phyloP scores from a whole-genome alignment of 2,888 invertebrate species.

The Hypsopygia costalis region DNA sequence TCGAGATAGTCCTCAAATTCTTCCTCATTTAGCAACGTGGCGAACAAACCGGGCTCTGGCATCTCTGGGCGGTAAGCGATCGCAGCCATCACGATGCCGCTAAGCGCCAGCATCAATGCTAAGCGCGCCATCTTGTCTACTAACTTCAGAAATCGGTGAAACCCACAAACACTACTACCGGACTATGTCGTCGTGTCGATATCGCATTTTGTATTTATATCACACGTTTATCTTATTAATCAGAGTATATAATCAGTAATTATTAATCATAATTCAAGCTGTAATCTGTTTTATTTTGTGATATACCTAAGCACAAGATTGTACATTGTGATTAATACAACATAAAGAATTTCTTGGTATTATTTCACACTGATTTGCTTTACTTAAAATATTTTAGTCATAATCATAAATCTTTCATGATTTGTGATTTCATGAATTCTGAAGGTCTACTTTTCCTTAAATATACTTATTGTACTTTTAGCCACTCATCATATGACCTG shows the following conservation, averaged over 20 bases:
- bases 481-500: no score
- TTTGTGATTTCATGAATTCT: no score
- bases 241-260: neutral
- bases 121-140: conserved; percentile 16
- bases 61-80: conserved; percentile 32
- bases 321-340: no score
- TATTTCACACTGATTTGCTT: no score
- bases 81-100: conserved; percentile 27
- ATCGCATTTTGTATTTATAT: conserved; percentile 7
- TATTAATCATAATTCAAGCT: conserved; percentile 3
- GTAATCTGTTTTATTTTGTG: neutral
- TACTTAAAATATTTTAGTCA: no score
- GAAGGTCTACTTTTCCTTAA: no score
- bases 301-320: no score
- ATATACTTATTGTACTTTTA: no score
- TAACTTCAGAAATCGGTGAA: no score
- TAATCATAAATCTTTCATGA: no score
- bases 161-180: neutral
- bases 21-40: conserved; percentile 57
- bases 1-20: conserved; percentile 72
- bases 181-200: conserved; percentile 3
- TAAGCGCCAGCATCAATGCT: conserved; percentile 25
- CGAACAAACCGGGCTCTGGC: conserved; percentile 57
- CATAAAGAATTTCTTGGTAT: no score
- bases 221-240: neutral